Base-by-base conservation (phyloP, 1,140 invertebrate genomes). In the Zaprionus tsacasi region DNA sequence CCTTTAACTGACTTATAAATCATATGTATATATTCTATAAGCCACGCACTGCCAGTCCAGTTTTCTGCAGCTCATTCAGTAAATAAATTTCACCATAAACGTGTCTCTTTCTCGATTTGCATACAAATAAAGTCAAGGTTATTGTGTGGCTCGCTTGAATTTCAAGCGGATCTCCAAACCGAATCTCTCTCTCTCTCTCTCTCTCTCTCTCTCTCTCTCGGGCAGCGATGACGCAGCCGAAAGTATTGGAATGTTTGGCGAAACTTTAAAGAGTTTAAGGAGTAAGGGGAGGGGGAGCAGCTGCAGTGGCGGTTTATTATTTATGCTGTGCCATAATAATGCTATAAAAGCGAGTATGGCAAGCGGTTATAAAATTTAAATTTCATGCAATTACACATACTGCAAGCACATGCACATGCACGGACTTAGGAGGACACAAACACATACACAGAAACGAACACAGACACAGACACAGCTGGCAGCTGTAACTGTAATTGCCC, bases 361-460 rank as follows among this genome's bases (percentile, higher is more conserved):
- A 88, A 72, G 79, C 68, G 83, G 65, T 69, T 86, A 85, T 89
- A 80, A 88, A 78, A 88, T 88, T 88, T 88, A 88, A 88, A 88
- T 89, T 88, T 75, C 78, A 59, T 75, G 57, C 80, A 87, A 87
- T 88, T 88, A 79, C 74, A 35, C 52, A 58, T n/a, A 68, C 21
- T 21, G 21, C 27, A 30, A 30, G 27, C 27, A 30, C 15, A 59
- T 12, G 54, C 35, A 43, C 35, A 64, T 36, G 15, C 40, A 6
- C n/a, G 40, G 40, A 45, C 40, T 45, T 45, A 17, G 40, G n/a
- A 15, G 8, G 40, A 43, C 13, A 43, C 13, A 43, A 1, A 64
- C 12, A 45, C 11, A 59, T 12, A 66, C 21, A 35, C 25, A 21
- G 21, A 21, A 1, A 21, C 21, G 2, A 1, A 21, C 21, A 21